These are phyloP conservation scores for Acromyrmex charruanus DNA, from an alignment of 1,140 invertebrate genomes.

Conservation along the genomic window DNA sequence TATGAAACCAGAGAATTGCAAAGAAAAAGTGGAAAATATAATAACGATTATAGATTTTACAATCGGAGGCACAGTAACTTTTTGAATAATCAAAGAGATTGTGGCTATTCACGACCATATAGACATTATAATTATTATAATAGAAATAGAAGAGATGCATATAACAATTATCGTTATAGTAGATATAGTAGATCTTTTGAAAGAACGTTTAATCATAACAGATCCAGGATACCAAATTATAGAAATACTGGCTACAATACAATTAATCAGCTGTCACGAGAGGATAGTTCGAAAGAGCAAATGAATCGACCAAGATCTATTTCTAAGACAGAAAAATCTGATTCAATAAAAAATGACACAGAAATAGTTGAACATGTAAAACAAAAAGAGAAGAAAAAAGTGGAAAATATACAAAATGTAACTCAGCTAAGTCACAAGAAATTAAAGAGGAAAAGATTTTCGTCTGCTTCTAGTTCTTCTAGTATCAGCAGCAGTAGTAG, in stretches of 20 bases:
- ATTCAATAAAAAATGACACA: conserved; percentile 56
- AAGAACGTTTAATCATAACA: conserved; percentile 72
- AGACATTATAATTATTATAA: conserved; percentile 76
- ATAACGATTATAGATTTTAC: conserved; percentile 53
- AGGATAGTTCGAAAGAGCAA: conserved; percentile 45
- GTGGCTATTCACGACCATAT: conserved; percentile 57
- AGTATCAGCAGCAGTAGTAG: conserved; percentile 77
- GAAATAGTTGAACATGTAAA: conserved; percentile 35
- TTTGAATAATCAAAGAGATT: conserved; percentile 60
- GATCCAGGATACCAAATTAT: conserved; percentile 57
- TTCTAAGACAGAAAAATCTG: conserved; percentile 56
- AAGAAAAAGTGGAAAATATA: conserved; percentile 56
- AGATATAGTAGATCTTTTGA: conserved; percentile 70
- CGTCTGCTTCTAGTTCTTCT: conserved; percentile 75
- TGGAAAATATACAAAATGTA: conserved; percentile 48
- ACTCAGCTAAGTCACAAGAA: conserved; percentile 69
- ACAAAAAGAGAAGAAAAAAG: conserved; percentile 56
- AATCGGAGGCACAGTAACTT: conserved; percentile 58
- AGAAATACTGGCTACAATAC: conserved; percentile 45
- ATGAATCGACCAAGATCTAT: conserved; percentile 43
- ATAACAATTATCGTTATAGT: conserved; percentile 72
- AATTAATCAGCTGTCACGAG: conserved; percentile 5
- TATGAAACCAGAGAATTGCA: conserved; percentile 69
- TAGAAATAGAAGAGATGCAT: conserved; percentile 73
- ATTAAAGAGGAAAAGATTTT: conserved; percentile 68